A percentile compares a stretch with the other conserved stretches of the same genome.
Conservation (phyloP, 2,797 vertebrate species). For the Enteromius afrohamiltoni region DNA sequence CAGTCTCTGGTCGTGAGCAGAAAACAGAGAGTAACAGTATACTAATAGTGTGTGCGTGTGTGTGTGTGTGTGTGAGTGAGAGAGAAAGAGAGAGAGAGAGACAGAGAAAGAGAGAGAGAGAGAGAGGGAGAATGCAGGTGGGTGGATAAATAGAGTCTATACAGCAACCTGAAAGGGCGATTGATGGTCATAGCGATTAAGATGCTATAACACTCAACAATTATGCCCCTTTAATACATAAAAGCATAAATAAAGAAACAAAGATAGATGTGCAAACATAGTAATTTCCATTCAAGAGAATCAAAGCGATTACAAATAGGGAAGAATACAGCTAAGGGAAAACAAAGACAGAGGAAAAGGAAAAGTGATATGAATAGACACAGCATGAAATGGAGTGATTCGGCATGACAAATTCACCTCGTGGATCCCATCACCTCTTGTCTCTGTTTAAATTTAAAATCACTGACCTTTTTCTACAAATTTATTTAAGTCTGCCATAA, state of each 20-base stretch:
- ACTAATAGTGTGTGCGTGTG: neutral
- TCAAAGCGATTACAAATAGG: constrained; percentile 36
- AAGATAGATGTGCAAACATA: neutral
- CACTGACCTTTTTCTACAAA: constrained; percentile 1
- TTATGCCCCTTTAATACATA: constrained; percentile 34
- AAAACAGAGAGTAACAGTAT: constrained; percentile 36
- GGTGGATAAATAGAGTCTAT: constrained; percentile 20
- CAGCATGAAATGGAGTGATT: constrained; percentile 50
- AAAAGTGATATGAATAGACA: constrained; percentile 39
- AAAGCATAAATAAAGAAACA: constrained; percentile 27
- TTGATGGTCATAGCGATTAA: constrained; percentile 37
- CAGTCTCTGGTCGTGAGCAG: constrained; percentile 27
- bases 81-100: neutral
- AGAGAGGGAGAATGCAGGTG: constrained; percentile 11
- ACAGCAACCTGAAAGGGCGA: constrained; percentile 21
- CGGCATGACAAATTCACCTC: constrained; percentile 34
- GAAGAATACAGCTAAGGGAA: constrained; percentile 17
- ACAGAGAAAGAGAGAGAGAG: neutral
- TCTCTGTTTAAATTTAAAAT: constrained; percentile 10
- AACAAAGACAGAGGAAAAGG: constrained; percentile 30
- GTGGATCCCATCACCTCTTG: constrained; percentile 11
- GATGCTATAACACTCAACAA: constrained; percentile 41
- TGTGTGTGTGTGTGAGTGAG: neutral
- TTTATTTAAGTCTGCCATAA: neutral
- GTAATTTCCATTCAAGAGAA: constrained; percentile 13